A percentile compares a stretch with the other conserved stretches of the same genome.
These are phyloP conservation scores for Trichosurus vulpecula DNA, from an alignment of 2,797 vertebrate genomes.

Conservation along the genomic window DNA sequence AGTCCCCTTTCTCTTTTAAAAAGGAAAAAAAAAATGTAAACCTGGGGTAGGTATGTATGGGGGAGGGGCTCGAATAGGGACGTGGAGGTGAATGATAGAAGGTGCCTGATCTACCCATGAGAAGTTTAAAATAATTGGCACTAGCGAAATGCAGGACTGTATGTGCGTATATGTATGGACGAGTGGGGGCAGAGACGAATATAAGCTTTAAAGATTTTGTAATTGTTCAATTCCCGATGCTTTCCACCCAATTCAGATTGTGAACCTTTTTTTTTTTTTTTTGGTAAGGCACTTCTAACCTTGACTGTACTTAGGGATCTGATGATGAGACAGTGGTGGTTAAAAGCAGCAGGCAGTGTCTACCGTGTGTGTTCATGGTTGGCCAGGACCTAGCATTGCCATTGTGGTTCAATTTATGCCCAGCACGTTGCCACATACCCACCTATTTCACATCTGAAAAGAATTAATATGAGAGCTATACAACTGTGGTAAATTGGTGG, in stretches of 20 bases:
- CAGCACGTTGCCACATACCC: constrained; percentile 72
- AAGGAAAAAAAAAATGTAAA: constrained; percentile 42
- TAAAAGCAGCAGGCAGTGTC: constrained; percentile 51
- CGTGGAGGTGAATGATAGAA: constrained; percentile 36
- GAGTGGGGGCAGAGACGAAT: constrained; percentile 17
- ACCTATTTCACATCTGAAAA: constrained; percentile 68
- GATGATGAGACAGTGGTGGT: not conserved
- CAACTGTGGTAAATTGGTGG: constrained; percentile 51
- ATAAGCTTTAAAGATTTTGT: constrained; percentile 31
- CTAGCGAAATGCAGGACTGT: constrained; percentile 14
- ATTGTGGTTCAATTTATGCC: constrained; percentile 83
- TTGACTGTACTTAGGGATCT: constrained; percentile 20
- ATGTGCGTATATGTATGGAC: constrained; percentile 44
- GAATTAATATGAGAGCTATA: constrained; percentile 32
- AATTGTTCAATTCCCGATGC: constrained; percentile 1
- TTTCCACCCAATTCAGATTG: constrained; percentile 60
- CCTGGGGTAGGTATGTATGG: constrained; percentile 50
- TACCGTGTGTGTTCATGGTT: constrained; percentile 31
- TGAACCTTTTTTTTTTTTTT: not conserved
- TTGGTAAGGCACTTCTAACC: constrained; percentile 27
- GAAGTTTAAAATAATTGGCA: constrained; percentile 72
- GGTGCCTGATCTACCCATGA: constrained; percentile 44
- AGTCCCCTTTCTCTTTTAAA: constrained; percentile 46
- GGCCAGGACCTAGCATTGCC: constrained; percentile 66
- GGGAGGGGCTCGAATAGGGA: constrained; percentile 26